Base-by-base conservation (phyloP, 2,113 vertebrate species). In the Poeciliopsis occidentalis region DNA sequence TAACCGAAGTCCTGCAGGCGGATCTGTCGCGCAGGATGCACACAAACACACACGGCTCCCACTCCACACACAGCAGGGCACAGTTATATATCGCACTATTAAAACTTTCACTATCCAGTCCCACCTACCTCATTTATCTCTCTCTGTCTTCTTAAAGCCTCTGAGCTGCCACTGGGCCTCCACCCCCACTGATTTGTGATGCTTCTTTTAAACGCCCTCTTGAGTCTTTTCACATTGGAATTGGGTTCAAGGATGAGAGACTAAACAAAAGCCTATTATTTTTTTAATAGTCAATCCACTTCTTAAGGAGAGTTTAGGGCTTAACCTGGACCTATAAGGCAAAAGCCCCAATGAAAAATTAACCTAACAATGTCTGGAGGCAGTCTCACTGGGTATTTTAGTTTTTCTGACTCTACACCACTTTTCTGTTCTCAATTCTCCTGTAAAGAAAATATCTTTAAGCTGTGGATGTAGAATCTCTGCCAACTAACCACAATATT, bases 41-140 rank as follows among this genome's bases (percentile, higher is more conserved):
- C 57, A 60, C 64, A 73, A 26, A 64, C 72, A 81, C 34, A 54
- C 64, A 67, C 12, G 3, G 0, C 8, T 76, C 61, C 44, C 32
- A 75, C 73, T 37, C 32, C 39, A 44, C 30, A 67, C 54, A 32
- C 29, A 79, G 64, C 51, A 67, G 74, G 51, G 79, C 34, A 60
- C 26, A 73, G 51, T 67, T 65, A 81, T 83, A 86, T 69, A 89
- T 85, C 64, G 60, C 22, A 27, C 71, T 62, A 83, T 79, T 86
- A 79, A 77, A 85, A 75, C 67, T 62, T 84, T 85, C 72, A 68
- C 75, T 39, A 29, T 54, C 60, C 78, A n/a, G 82, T 69, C 60
- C 81, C 87, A 24, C 88, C 84, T 62, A 64, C 67, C 34, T 68
- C 60, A 26, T 86, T 84, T 62, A 79, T 89, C 76, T 87, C 63